These are phyloP conservation scores for Lampropteryx suffumata DNA, from an alignment of 2,888 invertebrate species.

Conservation along the genomic window DNA sequence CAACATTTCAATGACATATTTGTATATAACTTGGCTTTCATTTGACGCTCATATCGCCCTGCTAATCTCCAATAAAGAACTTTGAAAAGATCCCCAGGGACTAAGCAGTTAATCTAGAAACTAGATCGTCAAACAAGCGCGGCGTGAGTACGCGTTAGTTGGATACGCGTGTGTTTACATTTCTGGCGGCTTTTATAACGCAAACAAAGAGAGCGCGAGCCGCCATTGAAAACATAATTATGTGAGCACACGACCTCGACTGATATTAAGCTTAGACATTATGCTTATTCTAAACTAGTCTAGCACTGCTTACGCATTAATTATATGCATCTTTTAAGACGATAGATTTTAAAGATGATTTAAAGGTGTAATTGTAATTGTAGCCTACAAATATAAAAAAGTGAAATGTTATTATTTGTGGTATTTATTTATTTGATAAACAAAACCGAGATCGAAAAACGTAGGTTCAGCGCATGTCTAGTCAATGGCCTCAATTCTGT, in stretches of 20 bases:
- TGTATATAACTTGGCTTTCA: too few species aligned
- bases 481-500: too few species aligned
- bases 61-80: background rate
- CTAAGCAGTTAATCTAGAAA: slow-evolving; percentile 22
- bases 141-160: slow-evolving; percentile 41
- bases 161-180: slow-evolving; percentile 53
- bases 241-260: slow-evolving; percentile 24
- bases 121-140: slow-evolving; percentile 29
- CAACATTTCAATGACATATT: too few species aligned
- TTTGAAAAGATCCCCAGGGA: slow-evolving; percentile 6
- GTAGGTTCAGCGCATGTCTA: too few species aligned
- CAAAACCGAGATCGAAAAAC: too few species aligned
- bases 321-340: background rate
- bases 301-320: background rate
- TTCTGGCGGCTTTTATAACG: slow-evolving; percentile 52
- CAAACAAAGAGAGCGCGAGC: slow-evolving; percentile 46
- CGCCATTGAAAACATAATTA: slow-evolving; percentile 42
- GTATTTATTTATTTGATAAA: too few species aligned
- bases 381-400: too few species aligned
- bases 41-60: background rate
- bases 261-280: slow-evolving; percentile 11
- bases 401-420: too few species aligned
- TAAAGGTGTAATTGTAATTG: too few species aligned
- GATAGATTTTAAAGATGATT: slow-evolving; percentile 1
- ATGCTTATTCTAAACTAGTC: slow-evolving; percentile 2